Evolutionary conservation across 2,113 vertebrate genomes (phyloP), one percentile per base, ranked within the genome.

Genomic region (Lepus europaeus): DNA sequence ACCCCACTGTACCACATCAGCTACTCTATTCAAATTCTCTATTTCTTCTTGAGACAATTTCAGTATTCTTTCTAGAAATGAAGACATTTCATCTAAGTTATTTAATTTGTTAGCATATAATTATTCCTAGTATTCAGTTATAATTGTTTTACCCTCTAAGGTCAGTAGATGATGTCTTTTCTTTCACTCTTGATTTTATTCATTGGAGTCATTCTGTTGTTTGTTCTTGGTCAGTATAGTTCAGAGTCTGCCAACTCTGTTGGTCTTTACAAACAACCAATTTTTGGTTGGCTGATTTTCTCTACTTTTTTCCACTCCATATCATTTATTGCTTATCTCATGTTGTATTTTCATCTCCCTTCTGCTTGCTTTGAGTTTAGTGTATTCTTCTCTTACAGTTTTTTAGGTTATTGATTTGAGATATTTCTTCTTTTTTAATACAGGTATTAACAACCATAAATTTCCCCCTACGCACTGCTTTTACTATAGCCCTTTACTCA

Each of bases 151-250:
- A 31, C 22, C 61, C 68, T 85, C 2, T 80, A 85, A 84, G 19
- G 14, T 83, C 70, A 45, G 17, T 29, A 83, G 45, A 16, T 23
- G 7, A 84, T 23, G 4, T 64, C 16, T n/a, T 72, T 86, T 77
- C 68, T 80, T 87, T 83, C 14, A 72, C 45, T n/a, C n/a, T 31
- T 83, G 27, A 92, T 72, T 88, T 45, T 84, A 73, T 77, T 79
- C 6, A 45, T 45, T 45, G 6, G 51, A 87, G 6, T 33, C 61
- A 45, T 53, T 87, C 16, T 81, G 27, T 20, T 27, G 29, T 61
- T 22, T 85, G 79, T 33, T 9, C 77, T 74, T 53, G 36, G 45
- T 76, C 68, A 94, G 20, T 64, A 29, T 66, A 79, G 53, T 25
- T 79, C 39, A 36, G 76, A 7, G 5, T 64, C 85, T 83, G 14